Evolutionary conservation across 2,797 vertebrate species (phyloP), one percentile per base, ranked within the genome.

Genomic region (Botia almorhae): DNA sequence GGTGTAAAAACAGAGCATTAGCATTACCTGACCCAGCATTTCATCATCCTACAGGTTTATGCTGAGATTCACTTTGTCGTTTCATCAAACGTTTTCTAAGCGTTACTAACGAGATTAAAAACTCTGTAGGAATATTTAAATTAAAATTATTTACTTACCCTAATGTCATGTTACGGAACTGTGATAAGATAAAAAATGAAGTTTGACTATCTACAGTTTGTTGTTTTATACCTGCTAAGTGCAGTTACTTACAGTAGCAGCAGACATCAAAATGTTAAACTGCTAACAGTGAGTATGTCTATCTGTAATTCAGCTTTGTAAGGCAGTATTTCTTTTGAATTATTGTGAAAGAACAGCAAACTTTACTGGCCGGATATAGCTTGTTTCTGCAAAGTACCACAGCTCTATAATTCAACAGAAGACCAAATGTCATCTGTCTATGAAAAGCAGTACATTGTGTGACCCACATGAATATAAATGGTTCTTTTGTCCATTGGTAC

Each of bases 11-110:
- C 26, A 46, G n/a, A 69, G 14, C 3, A 19, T 50, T 61, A 29
- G 33, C 56, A 61, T 60, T 53, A 55, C 63, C 19, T 19, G 69
- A 43, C 29, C 53, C 51, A 64, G 60, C 58, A 36, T 70, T 50
- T 2, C 0, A 1, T 55, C 43, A 65, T 16, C 14, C 60, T 16
- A 29, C 4, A 16, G 2, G 60, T 16, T 63, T 63, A 63, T 63
- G 60, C 60, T 7, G 23, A 29, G 12, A 29, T 29, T 29, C 26
- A 16, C 1, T 26, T 7, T 16, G 7, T 17, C 14, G 29, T 60
- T 60, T 23, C 2, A 46, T 10, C 43, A 46, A 46, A 46, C 5
- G 7, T 29, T 61, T 61, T 29, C 23, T 29, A 29, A 2, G 29
- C 3, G 2, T 21, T 53, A 3, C n/a, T 53, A 53, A 53, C 8